Evolutionary conservation across 2,113 vertebrate species (phyloP).

Genomic region (Nestor notabilis): DNA sequence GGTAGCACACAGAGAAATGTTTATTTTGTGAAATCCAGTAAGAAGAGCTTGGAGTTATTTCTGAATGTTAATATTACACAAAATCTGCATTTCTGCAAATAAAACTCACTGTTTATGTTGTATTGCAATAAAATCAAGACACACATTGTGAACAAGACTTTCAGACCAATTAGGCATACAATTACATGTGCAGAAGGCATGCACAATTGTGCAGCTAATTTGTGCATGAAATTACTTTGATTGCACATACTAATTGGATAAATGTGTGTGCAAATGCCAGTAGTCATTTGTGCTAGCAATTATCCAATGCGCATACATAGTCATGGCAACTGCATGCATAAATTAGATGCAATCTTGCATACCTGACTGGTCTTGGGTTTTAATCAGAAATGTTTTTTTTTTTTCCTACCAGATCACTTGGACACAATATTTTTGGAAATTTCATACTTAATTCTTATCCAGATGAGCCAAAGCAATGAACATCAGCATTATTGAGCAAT

Average conservation of each 20-base stretch:
- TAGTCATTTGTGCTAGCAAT: slow-evolving; percentile 50
- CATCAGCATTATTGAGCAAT: not conserved
- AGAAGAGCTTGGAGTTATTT: not conserved
- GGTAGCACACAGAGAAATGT: not conserved
- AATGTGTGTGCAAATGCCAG: slow-evolving; percentile 68
- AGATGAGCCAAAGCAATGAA: not conserved
- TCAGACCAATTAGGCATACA: slow-evolving; percentile 45
- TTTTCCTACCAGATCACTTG: not conserved
- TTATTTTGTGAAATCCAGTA: not conserved
- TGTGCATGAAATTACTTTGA: slow-evolving; percentile 64
- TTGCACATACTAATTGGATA: slow-evolving; percentile 66
- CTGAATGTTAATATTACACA: not conserved
- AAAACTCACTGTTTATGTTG: not conserved
- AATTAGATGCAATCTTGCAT: slow-evolving; percentile 1
- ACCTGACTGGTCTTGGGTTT: not conserved
- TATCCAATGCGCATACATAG: slow-evolving; percentile 17
- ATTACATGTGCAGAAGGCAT: slow-evolving; percentile 49
- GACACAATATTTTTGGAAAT: not conserved
- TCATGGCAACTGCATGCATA: slow-evolving; percentile 46
- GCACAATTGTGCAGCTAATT: slow-evolving; percentile 68
- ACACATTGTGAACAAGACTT: slow-evolving; percentile 29
- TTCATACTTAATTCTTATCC: not conserved
- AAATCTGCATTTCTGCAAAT: not conserved
- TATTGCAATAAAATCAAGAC: slow-evolving; percentile 19
- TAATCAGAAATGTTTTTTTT: not conserved